These are phyloP conservation scores for Macrobrachium rosenbergii DNA, from an alignment of 1,140 invertebrate species.

Conservation along the genomic window DNA sequence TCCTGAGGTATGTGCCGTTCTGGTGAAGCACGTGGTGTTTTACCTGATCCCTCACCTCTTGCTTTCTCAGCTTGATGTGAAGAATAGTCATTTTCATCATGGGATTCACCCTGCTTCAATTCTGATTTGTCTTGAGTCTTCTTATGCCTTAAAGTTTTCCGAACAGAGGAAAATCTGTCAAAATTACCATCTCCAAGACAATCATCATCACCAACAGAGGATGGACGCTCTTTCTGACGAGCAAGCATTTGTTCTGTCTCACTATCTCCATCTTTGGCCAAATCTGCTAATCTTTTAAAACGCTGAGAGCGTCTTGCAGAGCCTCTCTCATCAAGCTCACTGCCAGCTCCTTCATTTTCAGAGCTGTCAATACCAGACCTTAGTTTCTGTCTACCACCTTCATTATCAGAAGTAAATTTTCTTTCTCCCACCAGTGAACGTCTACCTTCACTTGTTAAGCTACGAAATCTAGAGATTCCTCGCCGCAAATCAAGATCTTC, in stretches of 20 bases:
- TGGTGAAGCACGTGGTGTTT: constrained; percentile 17
- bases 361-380: constrained; percentile 47
- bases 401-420: constrained; percentile 4
- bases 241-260: constrained; percentile 63
- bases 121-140: constrained; percentile 75
- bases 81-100: constrained; percentile 16
- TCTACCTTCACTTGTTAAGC: constrained; percentile 58
- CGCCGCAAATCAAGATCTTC: constrained; percentile 47
- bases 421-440: constrained; percentile 39
- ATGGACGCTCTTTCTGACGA: constrained; percentile 51
- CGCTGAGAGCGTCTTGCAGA: constrained; percentile 51
- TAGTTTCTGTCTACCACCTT: background rate
- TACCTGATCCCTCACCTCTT: constrained; percentile 15
- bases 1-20: constrained; percentile 50
- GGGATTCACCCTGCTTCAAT: constrained; percentile 40
- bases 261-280: constrained; percentile 66
- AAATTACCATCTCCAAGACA: constrained; percentile 80
- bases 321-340: constrained; percentile 57
- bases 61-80: too few species aligned
- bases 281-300: constrained; percentile 64
- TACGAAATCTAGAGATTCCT: constrained; percentile 45
- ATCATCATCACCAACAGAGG: constrained; percentile 63
- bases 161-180: constrained; percentile 84
- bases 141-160: constrained; percentile 85
- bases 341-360: constrained; percentile 58